These are phyloP conservation scores for Galeopterus variegatus DNA, from an alignment of 2,113 vertebrate genomes.

Conservation along the genomic window DNA sequence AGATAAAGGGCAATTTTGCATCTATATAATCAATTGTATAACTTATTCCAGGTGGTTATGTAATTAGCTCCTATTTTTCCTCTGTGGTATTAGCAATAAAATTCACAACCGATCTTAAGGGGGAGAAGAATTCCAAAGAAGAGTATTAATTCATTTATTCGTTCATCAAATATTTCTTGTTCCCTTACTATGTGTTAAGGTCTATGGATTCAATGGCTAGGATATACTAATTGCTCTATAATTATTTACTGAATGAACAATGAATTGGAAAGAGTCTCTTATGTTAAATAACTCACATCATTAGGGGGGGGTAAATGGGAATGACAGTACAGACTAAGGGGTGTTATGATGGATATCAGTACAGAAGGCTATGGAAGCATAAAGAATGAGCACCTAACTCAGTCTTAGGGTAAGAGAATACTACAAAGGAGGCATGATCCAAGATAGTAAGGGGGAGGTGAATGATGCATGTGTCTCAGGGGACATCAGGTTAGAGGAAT, in stretches of 20 bases:
- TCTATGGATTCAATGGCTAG: background rate
- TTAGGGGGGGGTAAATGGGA: background rate
- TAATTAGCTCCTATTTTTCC: background rate
- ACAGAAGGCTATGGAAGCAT: background rate
- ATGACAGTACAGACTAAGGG: background rate
- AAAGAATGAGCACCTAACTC: background rate
- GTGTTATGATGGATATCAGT: fast-evolving
- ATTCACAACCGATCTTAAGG: background rate
- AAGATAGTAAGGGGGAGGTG: background rate
- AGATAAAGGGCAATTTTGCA: background rate
- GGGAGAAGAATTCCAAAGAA: background rate
- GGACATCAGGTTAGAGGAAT: background rate
- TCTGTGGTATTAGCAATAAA: background rate
- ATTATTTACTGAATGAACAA: background rate
- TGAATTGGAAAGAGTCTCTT: background rate
- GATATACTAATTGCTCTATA: background rate
- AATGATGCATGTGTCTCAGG: background rate
- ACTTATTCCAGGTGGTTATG: background rate
- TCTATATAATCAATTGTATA: background rate
- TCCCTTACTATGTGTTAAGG: background rate
- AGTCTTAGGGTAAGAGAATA: background rate
- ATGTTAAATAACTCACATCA: background rate
- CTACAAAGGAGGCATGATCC: background rate
- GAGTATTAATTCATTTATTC: background rate
- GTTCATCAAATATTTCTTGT: background rate